Base-by-base conservation (phyloP, 2,888 invertebrate species). In the Odontocerum albicorne region DNA sequence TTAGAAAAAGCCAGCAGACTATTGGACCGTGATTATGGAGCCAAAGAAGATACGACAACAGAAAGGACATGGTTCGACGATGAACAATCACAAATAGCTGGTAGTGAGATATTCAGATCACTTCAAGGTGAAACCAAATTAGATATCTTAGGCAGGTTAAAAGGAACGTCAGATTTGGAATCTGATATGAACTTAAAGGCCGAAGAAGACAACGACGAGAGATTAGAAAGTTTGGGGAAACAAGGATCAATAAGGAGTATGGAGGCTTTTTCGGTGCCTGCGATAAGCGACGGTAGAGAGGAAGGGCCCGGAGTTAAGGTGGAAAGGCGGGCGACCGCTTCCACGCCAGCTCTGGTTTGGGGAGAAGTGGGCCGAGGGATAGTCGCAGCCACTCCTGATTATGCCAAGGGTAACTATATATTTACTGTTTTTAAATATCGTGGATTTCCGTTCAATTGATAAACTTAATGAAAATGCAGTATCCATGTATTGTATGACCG, bases 361-460 rank as follows among this genome's bases (percentile, higher is more conserved):
- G 61, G 61, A 1, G 61, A 61, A 13, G 61, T 61, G 20, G 61
- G 55, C 6, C 13, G 61, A 21, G 61, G 58, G n/a, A 20, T 56
- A 12, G 58, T 61, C 10, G 51, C 58, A 15, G 61, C 56, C 10
- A 52, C 52, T 17, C 33, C 46, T 17, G 60, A 55, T 31, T 52
- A 60, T 22, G 52, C 40, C 3, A 56, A 51, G 43, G 59, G 59
- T 60, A 32, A 40, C n/a, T n/a, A n/a, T n/a, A n/a, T n/a, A n/a
- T n/a, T n/a, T n/a, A n/a, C n/a, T n/a, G n/a, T n/a, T n/a, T n/a
- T n/a, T n/a, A n/a, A n/a, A n/a, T n/a, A n/a, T n/a, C n/a, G n/a
- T n/a, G n/a, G n/a, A n/a, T n/a, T n/a, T n/a, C n/a, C n/a, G n/a
- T n/a, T n/a, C n/a, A n/a, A n/a, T n/a, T n/a, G n/a, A n/a, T n/a